A percentile compares a stretch with the other conserved stretches of the same genome.
phyloP scores from a whole-genome alignment of 2,113 vertebrate genomes.

The Nycticebus coucang region DNA sequence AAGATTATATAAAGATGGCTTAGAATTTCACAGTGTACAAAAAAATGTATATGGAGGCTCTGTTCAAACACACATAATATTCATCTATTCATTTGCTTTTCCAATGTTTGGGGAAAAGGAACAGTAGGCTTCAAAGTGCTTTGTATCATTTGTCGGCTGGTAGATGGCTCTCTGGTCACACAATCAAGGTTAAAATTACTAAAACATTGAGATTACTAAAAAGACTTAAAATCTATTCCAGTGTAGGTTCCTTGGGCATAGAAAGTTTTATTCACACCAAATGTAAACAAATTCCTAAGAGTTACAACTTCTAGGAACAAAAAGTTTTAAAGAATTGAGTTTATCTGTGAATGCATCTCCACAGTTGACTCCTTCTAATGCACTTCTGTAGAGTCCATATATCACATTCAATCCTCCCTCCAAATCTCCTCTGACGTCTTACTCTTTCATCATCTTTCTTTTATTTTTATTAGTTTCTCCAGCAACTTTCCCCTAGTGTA shows the following conservation, averaged over 20 bases:
- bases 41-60: background rate
- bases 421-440: background rate
- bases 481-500: background rate
- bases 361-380: background rate
- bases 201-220: background rate
- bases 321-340: background rate
- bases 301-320: background rate
- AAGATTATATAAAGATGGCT: slow-evolving; percentile 19
- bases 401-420: background rate
- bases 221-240: background rate
- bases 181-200: background rate
- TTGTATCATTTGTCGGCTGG: background rate
- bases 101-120: background rate
- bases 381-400: background rate
- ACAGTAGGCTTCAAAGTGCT: background rate
- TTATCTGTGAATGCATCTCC: background rate
- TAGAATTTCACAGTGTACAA: background rate
- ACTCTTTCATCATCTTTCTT: background rate
- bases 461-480: background rate
- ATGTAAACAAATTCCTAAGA: background rate
- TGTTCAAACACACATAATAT: background rate
- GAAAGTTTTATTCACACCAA: background rate
- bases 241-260: background rate
- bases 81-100: background rate
- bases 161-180: background rate